Evolutionary conservation across 2,113 vertebrate genomes (phyloP), one percentile per base, ranked within the genome.

Genomic region (Micronycteris hirsuta): DNA sequence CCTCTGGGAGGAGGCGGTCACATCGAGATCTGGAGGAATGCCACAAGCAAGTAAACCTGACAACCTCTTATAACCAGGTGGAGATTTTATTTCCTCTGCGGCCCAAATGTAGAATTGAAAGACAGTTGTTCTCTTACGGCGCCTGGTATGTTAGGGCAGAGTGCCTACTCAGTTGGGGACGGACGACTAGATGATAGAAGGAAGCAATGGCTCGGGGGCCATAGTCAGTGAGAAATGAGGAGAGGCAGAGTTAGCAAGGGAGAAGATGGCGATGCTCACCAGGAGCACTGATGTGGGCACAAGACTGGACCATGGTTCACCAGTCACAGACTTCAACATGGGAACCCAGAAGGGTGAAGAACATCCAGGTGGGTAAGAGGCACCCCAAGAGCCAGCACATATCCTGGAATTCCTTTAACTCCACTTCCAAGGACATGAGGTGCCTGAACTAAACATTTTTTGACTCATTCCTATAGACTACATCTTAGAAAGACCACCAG

Each of bases 21-120:
- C 78, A 58, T 16, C 43, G 20, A 67, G 56, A 80, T 54, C 91
- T 65, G 26, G 49, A 49, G 5, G 74, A 65, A 94, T 14, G 24
- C 49, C 16, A 36, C 49, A 67, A 54, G 16, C 36, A 76, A 80
- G 36, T 54, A 56, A 74, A 76, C 36, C 2, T 97, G 92, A 92
- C 92, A 94, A 52, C 49, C 58, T 95, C 84, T 85, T 78, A 92
- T n/a, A 89, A 41, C 14, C 31, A 85, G 84, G n/a, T 22, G 84
- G 73, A 91, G 20, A 65, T 47, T 87, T 89, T 54, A 87, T 88
- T 91, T 89, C 47, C 26, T 80, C 47, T 78, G 88, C 45, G 84
- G 47, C 56, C 74, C 8, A 12, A 43, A 77, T 28, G 17, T 31
- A 38, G 38, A 71, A 90, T 15, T 45, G 22, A 81, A 95, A 90